Conservation (phyloP, 2,888 invertebrate species). For the Tetranychus piercei region DNA sequence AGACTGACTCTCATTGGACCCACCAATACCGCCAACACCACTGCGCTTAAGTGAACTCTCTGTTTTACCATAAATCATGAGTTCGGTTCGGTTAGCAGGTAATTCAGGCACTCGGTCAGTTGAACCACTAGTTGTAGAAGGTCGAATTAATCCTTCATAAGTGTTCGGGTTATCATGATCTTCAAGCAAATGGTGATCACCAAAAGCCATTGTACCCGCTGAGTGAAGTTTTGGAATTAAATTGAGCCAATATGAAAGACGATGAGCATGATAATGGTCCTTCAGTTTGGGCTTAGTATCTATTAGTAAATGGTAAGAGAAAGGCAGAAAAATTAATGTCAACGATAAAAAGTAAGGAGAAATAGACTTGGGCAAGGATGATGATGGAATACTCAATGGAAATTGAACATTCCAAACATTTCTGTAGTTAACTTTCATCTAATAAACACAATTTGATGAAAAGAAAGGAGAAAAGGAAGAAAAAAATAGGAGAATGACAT, state of each 20-base stretch:
- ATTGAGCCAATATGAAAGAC: conserved; percentile 83
- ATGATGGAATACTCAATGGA: too few species aligned
- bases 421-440: too few species aligned
- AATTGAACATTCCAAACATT: too few species aligned
- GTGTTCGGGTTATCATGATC: conserved; percentile 64
- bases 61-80: not conserved
- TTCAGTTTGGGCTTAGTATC: conserved; percentile 34
- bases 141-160: conserved; percentile 62
- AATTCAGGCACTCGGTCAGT: not conserved
- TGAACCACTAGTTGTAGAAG: not conserved
- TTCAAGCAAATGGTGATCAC: conserved; percentile 54
- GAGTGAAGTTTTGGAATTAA: conserved; percentile 66
- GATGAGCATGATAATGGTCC: conserved; percentile 83
- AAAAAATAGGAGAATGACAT: too few species aligned
- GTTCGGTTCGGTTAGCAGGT: not conserved
- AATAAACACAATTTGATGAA: too few species aligned
- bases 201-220: conserved; percentile 33
- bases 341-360: too few species aligned
- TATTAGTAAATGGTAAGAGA: not conserved
- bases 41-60: not conserved
- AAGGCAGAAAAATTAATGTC: too few species aligned
- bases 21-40: not conserved
- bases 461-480: too few species aligned
- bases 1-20: not conserved
- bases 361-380: too few species aligned